Evolutionary conservation across 2,888 invertebrate genomes (phyloP), one percentile per base, ranked within the genome.

Genomic region (Conchocele bisecta): DNA sequence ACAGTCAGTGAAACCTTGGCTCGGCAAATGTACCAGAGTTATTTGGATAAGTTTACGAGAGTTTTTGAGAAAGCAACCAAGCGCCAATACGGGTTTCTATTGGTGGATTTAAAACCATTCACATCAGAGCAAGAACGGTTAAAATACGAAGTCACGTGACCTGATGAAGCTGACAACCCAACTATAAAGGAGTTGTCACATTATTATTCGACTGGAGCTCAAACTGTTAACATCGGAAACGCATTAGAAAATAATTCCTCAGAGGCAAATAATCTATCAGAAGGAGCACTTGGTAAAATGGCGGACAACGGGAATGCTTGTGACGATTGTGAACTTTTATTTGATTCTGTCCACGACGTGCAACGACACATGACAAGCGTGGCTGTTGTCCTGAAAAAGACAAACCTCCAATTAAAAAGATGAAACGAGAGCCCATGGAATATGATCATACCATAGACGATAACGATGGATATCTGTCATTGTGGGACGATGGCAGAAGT

Each of bases 1-100:
- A 61, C 68, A 71, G 33, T 41, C 56, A 3, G 31, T 70, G 1
- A 71, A 74, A 76, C 72, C 11, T 31, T 77, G 39, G 69, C 65
- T 20, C 41, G 73, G 22, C 79, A 79, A 44, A 79, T 77, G 73
- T 73, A 69, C 41, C 73, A 66, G 0, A 57, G 50, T 3, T 33
- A 75, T 22, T 53, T 31, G 1, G 58, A 46, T 3, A 6, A 35
- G 15, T 37, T 69, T 9, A 15, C 39, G 33, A 63, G 64, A n/a
- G 9, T 11, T 5, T 63, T 58, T 35, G 61, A 17, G 9, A 63
- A 69, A 35, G 57, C 64, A 7, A 58, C 63, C 0, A 64, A 64
- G 20, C 3, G 54, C 3, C 67, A 54, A 17, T 60, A 67, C 24
- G 56, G 60, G 13, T 39, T 39, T 54, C 28, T 67, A 28, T 26